Percentiles rank a stretch among this genome's conserved stretches.
phyloP scores from a whole-genome alignment of 2,113 vertebrate genomes.

The Kryptolebias marmoratus region DNA sequence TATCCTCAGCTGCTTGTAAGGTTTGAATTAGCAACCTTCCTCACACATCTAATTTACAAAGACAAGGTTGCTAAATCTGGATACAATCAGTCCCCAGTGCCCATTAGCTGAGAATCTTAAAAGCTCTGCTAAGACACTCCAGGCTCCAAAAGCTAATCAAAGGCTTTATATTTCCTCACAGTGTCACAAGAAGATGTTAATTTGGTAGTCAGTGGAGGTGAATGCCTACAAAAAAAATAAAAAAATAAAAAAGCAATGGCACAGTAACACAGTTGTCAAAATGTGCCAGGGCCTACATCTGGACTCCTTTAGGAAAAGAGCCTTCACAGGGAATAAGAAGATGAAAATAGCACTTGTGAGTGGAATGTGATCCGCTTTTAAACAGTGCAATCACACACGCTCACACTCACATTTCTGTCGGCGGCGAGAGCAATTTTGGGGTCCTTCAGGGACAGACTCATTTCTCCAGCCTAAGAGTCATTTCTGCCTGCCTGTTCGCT shows the following conservation, averaged over 20 bases:
- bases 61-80: constrained; percentile 4
- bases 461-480: constrained; percentile 34
- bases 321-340: constrained; percentile 16
- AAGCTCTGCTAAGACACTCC: constrained; percentile 40
- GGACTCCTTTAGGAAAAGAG: constrained; percentile 25
- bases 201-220: constrained; percentile 36
- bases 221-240: constrained; percentile 7
- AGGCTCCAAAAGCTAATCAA: constrained; percentile 45
- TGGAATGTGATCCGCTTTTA: constrained; percentile 18
- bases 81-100: constrained; percentile 34
- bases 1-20: neutral
- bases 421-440: constrained; percentile 29
- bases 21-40: neutral
- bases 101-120: constrained; percentile 24
- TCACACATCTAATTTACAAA: neutral
- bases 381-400: constrained; percentile 29
- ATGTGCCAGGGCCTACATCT: constrained; percentile 20
- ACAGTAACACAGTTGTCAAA: constrained; percentile 31
- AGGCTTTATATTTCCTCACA: constrained; percentile 25
- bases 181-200: constrained; percentile 49
- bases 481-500: constrained; percentile 26
- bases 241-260: constrained; percentile 44
- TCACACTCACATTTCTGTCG: constrained; percentile 33
- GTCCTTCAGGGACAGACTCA: constrained; percentile 46
- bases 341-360: constrained; percentile 39